Base-by-base conservation (phyloP, 2,797 vertebrate genomes). In the Rhinella marina region DNA sequence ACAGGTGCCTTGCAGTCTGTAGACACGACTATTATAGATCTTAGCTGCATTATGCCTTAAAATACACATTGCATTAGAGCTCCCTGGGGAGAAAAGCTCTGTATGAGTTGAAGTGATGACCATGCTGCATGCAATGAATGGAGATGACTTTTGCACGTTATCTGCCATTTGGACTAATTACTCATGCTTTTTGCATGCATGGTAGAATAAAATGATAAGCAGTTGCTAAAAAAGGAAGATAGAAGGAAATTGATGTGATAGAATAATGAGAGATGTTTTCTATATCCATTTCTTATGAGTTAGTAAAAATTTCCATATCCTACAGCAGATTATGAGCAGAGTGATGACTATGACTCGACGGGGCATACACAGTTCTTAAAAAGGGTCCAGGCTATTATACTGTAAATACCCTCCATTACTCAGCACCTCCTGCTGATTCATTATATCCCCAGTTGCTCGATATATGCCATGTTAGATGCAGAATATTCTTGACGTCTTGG, bases 41-140 rank as follows among this genome's bases (percentile, higher is more conserved):
- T 91, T 88, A 88, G 89, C 70, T 92, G 68, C 87, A 91, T 90
- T 90, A 92, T 48, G 81, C 88, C 90, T 91, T 88, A 84, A 91
- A 81, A 84, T 92, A 91, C 92, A 91, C 88, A 90, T 88, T 87
- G 90, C 87, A 90, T 91, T 91, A 92, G 89, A 81, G 87, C 48
- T 19, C 78, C 81, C 82, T 21, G 62, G 81, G 82, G 90, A 90
- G 59, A 57, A 90, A 41, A 41, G 73, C 87, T 92, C 91, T 91
- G 79, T 66, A 14, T 88, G 81, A 57, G 82, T 0, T 82, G 70
- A 41, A 82, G 81, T 86, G 90, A 88, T 88, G 59, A 78, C 86
- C 91, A 80, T 54, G 17, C 52, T 27, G 0, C 79, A 90, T 84
- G 85, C 91, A n/a, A 86, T 27, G 84, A 89, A 79, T 78, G 73